Percentiles rank a stretch among this genome's conserved stretches.
Evolutionary conservation across 2,113 vertebrate genomes (phyloP).

Genomic region (Elachura formosa): DNA sequence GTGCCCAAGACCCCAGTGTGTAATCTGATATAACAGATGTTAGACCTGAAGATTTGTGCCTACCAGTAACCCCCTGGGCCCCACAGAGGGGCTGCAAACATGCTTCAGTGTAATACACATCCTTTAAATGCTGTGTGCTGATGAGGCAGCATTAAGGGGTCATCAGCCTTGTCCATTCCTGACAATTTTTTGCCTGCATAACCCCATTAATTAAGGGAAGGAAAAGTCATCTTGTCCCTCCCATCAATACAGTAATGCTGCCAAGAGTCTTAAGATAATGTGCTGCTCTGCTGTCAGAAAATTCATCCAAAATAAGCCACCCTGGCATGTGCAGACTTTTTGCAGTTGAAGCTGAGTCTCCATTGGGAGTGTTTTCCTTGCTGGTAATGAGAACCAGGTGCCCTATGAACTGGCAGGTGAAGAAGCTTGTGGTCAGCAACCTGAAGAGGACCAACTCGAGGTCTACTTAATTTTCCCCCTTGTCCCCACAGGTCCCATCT

Average conservation of each 20-base stretch:
- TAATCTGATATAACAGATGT: background rate
- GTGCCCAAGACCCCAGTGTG: background rate
- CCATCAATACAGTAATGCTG: background rate
- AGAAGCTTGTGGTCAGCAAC: background rate
- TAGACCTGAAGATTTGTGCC: background rate
- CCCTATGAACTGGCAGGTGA: background rate
- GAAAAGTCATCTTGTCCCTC: background rate
- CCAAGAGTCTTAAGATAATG: background rate
- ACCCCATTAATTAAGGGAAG: slow-evolving; percentile 1
- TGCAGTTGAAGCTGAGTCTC: background rate
- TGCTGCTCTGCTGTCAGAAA: background rate
- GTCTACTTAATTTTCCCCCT: background rate
- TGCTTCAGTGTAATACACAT: background rate
- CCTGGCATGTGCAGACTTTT: background rate
- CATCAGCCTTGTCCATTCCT: background rate
- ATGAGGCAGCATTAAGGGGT: background rate
- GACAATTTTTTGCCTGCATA: background rate
- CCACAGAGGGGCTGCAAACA: background rate
- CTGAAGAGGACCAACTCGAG: background rate
- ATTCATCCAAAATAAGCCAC: background rate
- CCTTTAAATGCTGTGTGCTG: slow-evolving; percentile 1
- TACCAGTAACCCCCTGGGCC: background rate
- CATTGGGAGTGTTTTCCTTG: background rate
- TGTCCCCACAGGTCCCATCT: background rate
- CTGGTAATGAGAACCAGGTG: background rate